These are phyloP conservation scores for Anticlea derivata DNA, from an alignment of 2,888 invertebrate species.

Conservation along the genomic window DNA sequence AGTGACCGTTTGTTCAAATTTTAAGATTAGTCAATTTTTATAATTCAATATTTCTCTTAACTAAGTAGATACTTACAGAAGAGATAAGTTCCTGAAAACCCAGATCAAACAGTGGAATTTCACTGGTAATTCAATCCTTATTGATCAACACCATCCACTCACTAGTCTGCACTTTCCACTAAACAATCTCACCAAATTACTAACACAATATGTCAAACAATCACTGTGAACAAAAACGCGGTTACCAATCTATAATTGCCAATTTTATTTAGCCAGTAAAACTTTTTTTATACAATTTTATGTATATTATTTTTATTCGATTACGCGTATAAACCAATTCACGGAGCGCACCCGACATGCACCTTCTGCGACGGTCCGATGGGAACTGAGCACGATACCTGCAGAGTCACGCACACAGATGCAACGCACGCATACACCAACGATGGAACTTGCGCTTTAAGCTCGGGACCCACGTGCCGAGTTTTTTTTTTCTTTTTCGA, in stretches of 20 bases:
- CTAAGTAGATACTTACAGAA: conserved; percentile 6
- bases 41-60: too few relatives aligned
- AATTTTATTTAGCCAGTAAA: neutral
- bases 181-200: conserved; percentile 23
- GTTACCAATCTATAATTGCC: neutral
- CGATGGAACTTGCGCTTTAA: conserved; percentile 68
- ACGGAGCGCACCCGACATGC: conserved; percentile 37
- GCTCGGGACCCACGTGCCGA: conserved; percentile 59
- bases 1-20: too few relatives aligned
- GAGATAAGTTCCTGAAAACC: conserved; percentile 1
- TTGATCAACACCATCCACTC: conserved; percentile 31
- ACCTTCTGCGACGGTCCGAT: conserved; percentile 57
- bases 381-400: conserved; percentile 77
- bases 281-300: neutral
- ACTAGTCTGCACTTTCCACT: conserved; percentile 34
- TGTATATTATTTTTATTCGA: conserved; percentile 8
- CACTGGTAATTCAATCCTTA: conserved; percentile 29
- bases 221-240: conserved; percentile 20
- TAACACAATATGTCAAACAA: conserved; percentile 14
- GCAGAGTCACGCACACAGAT: conserved; percentile 76
- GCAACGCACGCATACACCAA: conserved; percentile 62
- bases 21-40: too few relatives aligned
- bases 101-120: too few relatives aligned
- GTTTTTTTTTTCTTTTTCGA: conserved; percentile 42
- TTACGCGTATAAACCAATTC: conserved; percentile 22